phyloP scores from a whole-genome alignment of 2,113 vertebrate species.

The Micronycteris hirsuta region DNA sequence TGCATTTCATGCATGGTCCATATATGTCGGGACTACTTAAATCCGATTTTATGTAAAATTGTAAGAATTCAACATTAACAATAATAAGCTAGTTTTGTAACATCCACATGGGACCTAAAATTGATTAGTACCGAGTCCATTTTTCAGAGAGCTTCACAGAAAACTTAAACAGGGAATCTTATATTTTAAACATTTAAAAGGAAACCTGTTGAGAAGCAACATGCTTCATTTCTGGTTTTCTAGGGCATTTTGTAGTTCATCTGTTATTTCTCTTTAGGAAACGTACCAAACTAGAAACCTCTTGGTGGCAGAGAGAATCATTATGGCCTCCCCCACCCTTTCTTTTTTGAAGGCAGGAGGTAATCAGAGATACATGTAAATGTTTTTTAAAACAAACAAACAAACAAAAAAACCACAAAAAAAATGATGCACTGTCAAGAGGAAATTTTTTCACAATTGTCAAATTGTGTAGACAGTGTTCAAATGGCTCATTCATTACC shows the following conservation, averaged over 20 bases:
- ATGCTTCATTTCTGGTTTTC: not conserved
- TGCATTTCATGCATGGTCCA: not conserved
- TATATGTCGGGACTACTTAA: not conserved
- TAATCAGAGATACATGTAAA: conserved; percentile 61
- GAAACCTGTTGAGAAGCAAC: not conserved
- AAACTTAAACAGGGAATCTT: not conserved
- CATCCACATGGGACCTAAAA: not conserved
- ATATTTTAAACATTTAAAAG: conserved; percentile 12
- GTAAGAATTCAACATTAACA: not conserved
- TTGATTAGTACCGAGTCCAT: not conserved
- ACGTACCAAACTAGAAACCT: conserved; percentile 9
- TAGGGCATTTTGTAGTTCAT: not conserved
- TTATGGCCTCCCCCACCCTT: not conserved
- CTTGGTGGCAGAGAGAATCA: not conserved
- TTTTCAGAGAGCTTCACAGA: not conserved
- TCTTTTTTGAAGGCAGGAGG: not conserved
- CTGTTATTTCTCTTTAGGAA: not conserved
- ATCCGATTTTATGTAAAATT: not conserved
- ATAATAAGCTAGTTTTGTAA: not conserved
- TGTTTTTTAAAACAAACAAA: conserved; percentile 10
- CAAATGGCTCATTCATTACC: conserved; percentile 81
- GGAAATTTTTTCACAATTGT: conserved; percentile 77
- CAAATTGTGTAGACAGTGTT: conserved; percentile 77
- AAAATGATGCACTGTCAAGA: conserved; percentile 70
- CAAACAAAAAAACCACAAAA: not conserved